These are phyloP conservation scores for Scaptomyza flava DNA, from an alignment of 2,888 invertebrate genomes.

Conservation along the genomic window DNA sequence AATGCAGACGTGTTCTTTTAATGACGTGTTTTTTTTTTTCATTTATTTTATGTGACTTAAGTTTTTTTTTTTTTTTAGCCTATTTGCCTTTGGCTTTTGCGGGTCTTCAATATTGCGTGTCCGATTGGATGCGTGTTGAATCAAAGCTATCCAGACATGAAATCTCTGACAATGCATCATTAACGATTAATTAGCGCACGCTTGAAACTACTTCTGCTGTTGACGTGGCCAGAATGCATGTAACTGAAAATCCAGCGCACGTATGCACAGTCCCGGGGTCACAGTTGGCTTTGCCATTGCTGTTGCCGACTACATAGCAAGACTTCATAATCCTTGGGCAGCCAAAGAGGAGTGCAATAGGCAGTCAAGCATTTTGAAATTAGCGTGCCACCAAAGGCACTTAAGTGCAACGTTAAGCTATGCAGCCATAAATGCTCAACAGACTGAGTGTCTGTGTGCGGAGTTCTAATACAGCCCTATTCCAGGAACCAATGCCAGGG, in stretches of 20 bases:
- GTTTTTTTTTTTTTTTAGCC: background rate
- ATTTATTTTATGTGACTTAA: background rate
- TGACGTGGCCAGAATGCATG: slow-evolving; percentile 32
- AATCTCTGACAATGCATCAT: slow-evolving; percentile 66
- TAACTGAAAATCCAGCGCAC: slow-evolving; percentile 16
- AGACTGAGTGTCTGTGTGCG: slow-evolving; percentile 1
- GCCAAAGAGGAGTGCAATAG: slow-evolving; percentile 40
- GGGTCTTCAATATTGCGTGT: slow-evolving; percentile 72
- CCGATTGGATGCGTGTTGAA: slow-evolving; percentile 41
- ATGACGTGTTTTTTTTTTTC: slow-evolving; percentile 5
- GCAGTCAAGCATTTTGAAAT: slow-evolving; percentile 61
- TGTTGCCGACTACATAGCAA: slow-evolving; percentile 3
- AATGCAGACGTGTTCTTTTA: slow-evolving; percentile 26
- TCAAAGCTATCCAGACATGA: slow-evolving; percentile 60
- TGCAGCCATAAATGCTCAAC: slow-evolving; percentile 49
- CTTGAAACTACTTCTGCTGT: slow-evolving; percentile 23
- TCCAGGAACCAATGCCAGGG: slow-evolving; percentile 15
- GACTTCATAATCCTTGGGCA: slow-evolving; percentile 53
- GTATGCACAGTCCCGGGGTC: slow-evolving; percentile 18
- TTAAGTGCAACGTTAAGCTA: slow-evolving; percentile 57
- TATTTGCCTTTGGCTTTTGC: slow-evolving; percentile 41
- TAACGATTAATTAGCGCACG: slow-evolving; percentile 68
- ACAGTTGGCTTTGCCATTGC: slow-evolving; percentile 1
- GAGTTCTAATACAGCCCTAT: slow-evolving; percentile 13
- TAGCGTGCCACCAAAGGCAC: slow-evolving; percentile 67